Evolutionary conservation across 2,113 vertebrate genomes (phyloP).

Genomic region (Zonotrichia leucophrys): DNA sequence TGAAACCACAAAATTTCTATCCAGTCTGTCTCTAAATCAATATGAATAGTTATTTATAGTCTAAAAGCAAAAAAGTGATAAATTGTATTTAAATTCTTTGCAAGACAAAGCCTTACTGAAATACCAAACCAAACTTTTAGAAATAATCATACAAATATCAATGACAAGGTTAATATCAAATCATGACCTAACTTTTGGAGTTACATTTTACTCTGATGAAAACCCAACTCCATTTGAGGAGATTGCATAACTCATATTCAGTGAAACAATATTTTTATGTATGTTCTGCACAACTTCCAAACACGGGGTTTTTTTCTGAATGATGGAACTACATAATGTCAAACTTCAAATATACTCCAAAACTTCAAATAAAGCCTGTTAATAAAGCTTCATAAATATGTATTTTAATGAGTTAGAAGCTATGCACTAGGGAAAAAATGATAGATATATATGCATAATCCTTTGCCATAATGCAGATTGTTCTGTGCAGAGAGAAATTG

Average conservation of each 20-base stretch:
- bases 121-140: background rate
- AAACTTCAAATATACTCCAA: background rate
- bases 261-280: background rate
- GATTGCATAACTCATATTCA: background rate
- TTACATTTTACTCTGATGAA: background rate
- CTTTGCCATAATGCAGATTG: background rate
- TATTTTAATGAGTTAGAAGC: background rate
- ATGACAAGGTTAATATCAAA: background rate
- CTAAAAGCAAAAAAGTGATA: background rate
- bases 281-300: background rate
- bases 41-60: background rate
- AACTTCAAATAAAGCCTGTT: background rate
- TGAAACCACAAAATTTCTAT: background rate
- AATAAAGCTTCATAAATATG: background rate
- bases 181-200: background rate
- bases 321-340: background rate
- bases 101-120: background rate
- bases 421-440: background rate
- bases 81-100: background rate
- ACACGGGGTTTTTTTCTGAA: background rate
- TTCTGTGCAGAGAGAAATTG: background rate
- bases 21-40: background rate
- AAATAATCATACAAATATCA: background rate
- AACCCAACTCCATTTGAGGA: background rate
- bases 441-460: background rate